Evolutionary conservation across 2,888 invertebrate species (phyloP).

Genomic region (Plagodis dolabraria): DNA sequence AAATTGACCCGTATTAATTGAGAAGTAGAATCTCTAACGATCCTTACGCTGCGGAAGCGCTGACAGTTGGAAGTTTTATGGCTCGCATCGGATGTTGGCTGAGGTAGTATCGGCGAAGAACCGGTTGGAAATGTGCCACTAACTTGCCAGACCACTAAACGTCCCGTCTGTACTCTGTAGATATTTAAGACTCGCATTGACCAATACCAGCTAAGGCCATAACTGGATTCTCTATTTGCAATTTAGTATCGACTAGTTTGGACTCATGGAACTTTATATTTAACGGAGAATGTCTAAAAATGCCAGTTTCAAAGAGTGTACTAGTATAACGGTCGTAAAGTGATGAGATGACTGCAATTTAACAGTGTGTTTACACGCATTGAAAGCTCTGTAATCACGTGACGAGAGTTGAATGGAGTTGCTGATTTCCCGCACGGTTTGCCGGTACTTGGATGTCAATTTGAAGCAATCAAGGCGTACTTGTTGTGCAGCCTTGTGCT

Average conservation of each 20-base stretch:
- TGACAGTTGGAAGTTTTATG: conserved; percentile 34
- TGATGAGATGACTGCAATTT: conserved; percentile 19
- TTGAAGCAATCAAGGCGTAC: conserved; percentile 61
- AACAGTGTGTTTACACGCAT: conserved; percentile 17
- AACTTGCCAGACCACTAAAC: conserved; percentile 32
- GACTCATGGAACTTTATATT: not conserved
- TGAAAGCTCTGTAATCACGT: conserved; percentile 22
- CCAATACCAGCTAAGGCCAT: conserved; percentile 26
- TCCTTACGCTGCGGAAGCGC: conserved; percentile 22
- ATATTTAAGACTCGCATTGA: conserved; percentile 28
- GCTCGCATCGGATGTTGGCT: conserved; percentile 31
- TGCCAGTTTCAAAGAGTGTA: conserved; percentile 1
- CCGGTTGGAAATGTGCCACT: conserved; percentile 41
- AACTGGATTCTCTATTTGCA: conserved; percentile 20
- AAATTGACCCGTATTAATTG: conserved; percentile 8
- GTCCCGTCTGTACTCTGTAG: conserved; percentile 28
- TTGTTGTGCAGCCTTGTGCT: conserved; percentile 40
- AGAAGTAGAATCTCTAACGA: conserved; percentile 14
- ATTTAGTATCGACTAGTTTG: conserved; percentile 3
- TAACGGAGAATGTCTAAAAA: conserved; percentile 1
- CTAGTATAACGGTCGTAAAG: conserved; percentile 10
- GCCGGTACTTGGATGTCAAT: conserved; percentile 65
- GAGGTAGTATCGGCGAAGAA: conserved; percentile 32
- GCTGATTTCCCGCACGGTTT: conserved; percentile 51
- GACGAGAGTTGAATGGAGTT: conserved; percentile 23